Evolutionary conservation across 2,113 vertebrate genomes (phyloP).

Genomic region (Lepus europaeus): DNA sequence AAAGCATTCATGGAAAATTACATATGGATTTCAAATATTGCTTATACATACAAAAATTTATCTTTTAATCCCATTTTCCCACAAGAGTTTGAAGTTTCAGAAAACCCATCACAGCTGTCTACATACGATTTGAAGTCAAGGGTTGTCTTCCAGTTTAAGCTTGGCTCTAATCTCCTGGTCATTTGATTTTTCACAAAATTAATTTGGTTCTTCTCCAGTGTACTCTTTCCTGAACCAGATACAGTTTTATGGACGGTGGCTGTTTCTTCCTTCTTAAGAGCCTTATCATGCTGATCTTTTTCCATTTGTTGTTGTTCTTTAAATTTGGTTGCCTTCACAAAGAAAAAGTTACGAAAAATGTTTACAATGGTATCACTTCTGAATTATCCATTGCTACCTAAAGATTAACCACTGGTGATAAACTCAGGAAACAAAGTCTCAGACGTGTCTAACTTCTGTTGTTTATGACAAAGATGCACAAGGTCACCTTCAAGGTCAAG

Average conservation of each 20-base stretch:
- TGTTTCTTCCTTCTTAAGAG: constrained; percentile 86
- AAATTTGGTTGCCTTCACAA: constrained; percentile 86
- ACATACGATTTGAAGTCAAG: constrained; percentile 88
- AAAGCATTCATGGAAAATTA: too few relatives aligned
- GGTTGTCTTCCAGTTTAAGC: constrained; percentile 89
- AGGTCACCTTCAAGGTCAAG: neutral
- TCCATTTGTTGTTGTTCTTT: constrained; percentile 84
- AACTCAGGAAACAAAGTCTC: neutral
- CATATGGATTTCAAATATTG: too few relatives aligned
- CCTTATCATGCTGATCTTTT: constrained; percentile 84
- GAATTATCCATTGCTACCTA: neutral
- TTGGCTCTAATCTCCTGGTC: constrained; percentile 90
- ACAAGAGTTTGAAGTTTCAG: too few relatives aligned
- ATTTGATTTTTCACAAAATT: constrained; percentile 82
- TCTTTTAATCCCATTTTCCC: too few relatives aligned
- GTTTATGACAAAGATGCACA: neutral
- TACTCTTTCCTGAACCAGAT: constrained; percentile 88
- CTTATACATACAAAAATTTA: too few relatives aligned
- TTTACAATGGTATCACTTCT: constrained; percentile 37
- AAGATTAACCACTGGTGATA: constrained; percentile 17
- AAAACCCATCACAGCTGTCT: constrained; percentile 78
- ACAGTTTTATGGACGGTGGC: constrained; percentile 81
- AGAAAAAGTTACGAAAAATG: neutral
- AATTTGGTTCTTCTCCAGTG: constrained; percentile 86
- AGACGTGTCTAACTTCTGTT: neutral